phyloP scores from a whole-genome alignment of 2,113 vertebrate genomes.

The Sinosuthora webbiana region DNA sequence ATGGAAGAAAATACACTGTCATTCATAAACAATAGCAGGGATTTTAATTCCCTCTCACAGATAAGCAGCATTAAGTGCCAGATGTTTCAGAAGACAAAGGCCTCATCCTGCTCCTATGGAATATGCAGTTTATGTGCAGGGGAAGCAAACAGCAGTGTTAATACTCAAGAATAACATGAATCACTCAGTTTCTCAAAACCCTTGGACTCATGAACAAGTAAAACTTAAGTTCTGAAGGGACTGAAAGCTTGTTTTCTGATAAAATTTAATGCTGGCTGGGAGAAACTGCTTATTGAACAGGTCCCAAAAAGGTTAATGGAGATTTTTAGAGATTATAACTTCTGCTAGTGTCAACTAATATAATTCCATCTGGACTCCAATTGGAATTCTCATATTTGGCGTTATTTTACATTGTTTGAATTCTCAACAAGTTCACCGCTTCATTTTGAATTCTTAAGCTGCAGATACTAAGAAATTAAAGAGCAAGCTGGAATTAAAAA shows the following conservation, averaged over 20 bases:
- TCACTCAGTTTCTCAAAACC: not conserved
- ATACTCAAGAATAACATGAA: not conserved
- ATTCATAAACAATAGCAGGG: not conserved
- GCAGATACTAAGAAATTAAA: not conserved
- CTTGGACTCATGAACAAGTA: not conserved
- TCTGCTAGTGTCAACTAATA: not conserved
- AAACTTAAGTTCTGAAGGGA: not conserved
- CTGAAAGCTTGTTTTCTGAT: not conserved
- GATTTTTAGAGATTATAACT: not conserved
- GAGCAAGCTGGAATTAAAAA: not conserved
- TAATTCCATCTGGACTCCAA: not conserved
- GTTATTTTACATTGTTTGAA: not conserved
- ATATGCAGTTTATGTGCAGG: not conserved
- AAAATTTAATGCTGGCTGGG: not conserved
- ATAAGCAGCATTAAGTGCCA: not conserved
- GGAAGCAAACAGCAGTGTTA: not conserved
- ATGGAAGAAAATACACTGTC: not conserved
- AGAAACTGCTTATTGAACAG: not conserved
- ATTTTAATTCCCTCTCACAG: not conserved
- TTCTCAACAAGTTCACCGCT: not conserved
- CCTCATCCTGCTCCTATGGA: not conserved
- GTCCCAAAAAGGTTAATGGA: not conserved
- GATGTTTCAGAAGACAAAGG: slow-evolving; percentile 2
- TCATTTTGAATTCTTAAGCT: not conserved
- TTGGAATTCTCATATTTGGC: not conserved